Evolutionary conservation across 1,140 invertebrate species (phyloP).

Genomic region (Drosophila serrata): DNA sequence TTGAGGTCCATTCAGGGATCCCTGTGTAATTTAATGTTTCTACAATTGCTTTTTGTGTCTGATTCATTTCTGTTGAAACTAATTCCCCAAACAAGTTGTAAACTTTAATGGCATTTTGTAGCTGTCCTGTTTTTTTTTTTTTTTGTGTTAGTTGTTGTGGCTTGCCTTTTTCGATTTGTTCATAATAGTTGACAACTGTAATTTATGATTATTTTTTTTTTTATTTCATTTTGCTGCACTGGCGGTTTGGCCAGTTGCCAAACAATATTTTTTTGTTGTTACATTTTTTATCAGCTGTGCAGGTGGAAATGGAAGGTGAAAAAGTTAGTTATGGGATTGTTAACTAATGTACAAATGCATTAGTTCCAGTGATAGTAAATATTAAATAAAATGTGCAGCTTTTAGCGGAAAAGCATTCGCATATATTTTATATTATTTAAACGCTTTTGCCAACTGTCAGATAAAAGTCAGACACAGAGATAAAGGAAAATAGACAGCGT

Average conservation of each 20-base stretch:
- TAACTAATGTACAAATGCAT: constrained; percentile 72
- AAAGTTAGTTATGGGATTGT: constrained; percentile 34
- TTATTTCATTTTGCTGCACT: constrained; percentile 50
- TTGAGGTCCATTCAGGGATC: constrained; percentile 27
- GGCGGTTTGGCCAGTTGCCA: constrained; percentile 65
- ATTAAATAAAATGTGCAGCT: constrained; percentile 6
- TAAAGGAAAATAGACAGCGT: constrained; percentile 14
- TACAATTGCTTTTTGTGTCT: constrained; percentile 27
- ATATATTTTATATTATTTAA: constrained; percentile 19
- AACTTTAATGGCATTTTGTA: constrained; percentile 55
- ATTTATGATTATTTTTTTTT: constrained; percentile 75
- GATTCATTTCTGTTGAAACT: constrained; percentile 31
- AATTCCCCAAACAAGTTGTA: constrained; percentile 53
- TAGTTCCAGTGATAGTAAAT: constrained; percentile 57
- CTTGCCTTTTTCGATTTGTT: constrained; percentile 31
- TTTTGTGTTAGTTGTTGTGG: constrained; percentile 9
- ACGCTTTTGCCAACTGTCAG: constrained; percentile 19
- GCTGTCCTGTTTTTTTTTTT: constrained; percentile 13
- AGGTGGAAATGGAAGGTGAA: constrained; percentile 40
- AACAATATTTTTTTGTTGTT: constrained; percentile 42
- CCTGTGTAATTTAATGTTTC: constrained; percentile 38
- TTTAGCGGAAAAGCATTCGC: constrained; percentile 16
- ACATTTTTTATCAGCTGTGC: constrained; percentile 44
- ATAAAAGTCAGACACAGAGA: constrained; percentile 33
- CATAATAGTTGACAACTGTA: constrained; percentile 68